These are phyloP conservation scores for Halcyon smyrnensis DNA, from an alignment of 2,797 vertebrate species.

Conservation along the genomic window DNA sequence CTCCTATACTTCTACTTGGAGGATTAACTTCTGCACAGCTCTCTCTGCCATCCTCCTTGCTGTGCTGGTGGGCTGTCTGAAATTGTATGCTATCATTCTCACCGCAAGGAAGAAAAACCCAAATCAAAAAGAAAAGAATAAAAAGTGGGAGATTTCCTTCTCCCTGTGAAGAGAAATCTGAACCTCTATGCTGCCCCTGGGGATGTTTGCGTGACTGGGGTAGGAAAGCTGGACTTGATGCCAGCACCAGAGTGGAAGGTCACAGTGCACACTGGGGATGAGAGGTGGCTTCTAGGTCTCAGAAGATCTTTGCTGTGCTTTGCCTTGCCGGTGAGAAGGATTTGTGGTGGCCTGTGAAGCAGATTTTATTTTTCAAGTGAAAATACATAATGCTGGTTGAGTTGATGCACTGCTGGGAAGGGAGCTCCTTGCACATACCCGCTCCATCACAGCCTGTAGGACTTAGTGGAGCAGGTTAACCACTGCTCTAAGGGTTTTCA, in stretches of 20 bases:
- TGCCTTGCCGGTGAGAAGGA: not conserved
- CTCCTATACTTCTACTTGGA: not conserved
- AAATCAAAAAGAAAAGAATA: not conserved
- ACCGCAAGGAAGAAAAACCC: not conserved
- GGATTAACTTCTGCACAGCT: not conserved
- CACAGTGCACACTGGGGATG: accelerated
- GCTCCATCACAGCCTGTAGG: not conserved
- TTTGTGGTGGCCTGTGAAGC: not conserved
- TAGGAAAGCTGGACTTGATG: not conserved
- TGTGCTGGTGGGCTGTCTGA: not conserved
- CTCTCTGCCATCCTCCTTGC: not conserved
- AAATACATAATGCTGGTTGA: not conserved
- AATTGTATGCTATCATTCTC: not conserved
- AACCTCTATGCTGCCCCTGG: not conserved
- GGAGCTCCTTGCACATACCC: not conserved
- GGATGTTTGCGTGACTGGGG: not conserved
- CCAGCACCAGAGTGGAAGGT: not conserved
- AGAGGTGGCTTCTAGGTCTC: not conserved
- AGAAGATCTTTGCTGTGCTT: not conserved
- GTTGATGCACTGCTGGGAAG: not conserved
- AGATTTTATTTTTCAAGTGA: not conserved
- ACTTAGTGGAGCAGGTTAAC: not conserved
- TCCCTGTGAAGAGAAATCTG: not conserved
- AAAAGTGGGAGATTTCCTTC: not conserved
- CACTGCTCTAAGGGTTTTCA: not conserved